Evolutionary conservation across 2,888 invertebrate species (phyloP), one percentile per base, ranked within the genome.

Genomic region (Sarcophaga carnaria): DNA sequence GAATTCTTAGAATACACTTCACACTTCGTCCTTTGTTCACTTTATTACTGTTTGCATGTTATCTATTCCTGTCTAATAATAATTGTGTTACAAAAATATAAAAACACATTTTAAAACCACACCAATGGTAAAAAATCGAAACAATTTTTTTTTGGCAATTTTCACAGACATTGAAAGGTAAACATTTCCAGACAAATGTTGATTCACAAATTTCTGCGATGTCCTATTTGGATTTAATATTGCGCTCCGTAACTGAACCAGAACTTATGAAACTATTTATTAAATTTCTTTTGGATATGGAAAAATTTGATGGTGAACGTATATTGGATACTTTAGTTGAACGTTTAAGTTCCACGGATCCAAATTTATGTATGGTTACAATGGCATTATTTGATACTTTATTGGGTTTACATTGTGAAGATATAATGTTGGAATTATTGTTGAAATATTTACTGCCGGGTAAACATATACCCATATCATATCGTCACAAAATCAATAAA

Each of bases 351-450:
- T 96, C 95, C 67, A 93, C 95, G 1, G 96, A 95, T 91, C 95
- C 96, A 14, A 96, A 96, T 95, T 97, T 98, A 91, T 97, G 98
- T 88, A 95, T 98, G 90, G 98, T 98, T 12, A 97, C 99, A 0
- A 94, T 99, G 90, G 96, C 98, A 0, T 94, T 99, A 14, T 97
- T 99, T 93, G 97, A 98, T 92, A 98, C 98, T 0, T 94, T 99
- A 85, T 95, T 99, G 76, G 97, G 97, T 90, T 94, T 99, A 86
- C 97, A 98, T 93, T 99, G 98, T 94, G 99, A 99, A 93, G 99
- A 99, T 93, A 96, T 99, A 69, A 97, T 99, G 97, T 94, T 98
- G 90, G 98, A 98, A 91, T 94, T 99, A 72, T 95, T 98, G 70
- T 96, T 97, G 91, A 97, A 97, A 91, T 96, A 98, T 92, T 94